Base-by-base conservation (phyloP, 2,113 vertebrate species). In the Ardeotis arabs region DNA sequence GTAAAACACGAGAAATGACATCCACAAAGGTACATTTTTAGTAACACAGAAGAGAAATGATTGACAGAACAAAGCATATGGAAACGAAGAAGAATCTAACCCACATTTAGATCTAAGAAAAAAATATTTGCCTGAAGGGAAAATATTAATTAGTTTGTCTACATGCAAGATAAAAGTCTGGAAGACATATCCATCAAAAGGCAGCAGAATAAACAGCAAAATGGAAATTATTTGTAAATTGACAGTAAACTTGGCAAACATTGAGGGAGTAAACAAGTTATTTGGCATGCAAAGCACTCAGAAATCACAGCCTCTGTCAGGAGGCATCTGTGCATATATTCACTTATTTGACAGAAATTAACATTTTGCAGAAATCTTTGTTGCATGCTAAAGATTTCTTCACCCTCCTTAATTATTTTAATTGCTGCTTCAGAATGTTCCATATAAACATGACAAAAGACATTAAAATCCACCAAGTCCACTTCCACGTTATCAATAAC, bases 81-180 rank as follows among this genome's bases (percentile, higher is more conserved):
- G 98, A 99, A 98, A 98, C 86, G 95, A 98, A 98, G 97, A 98
- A 97, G 97, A 98, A 99, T 98, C 98, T 99, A 99, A 99, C 98
- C 98, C 98, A 98, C 98, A 98, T 99, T 99, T 98, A 99, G 98
- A 99, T 99, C 98, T 98, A 99, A 99, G 98, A 98, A 99, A 99
- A 99, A 99, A 99, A 99, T 99, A 99, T 99, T 99, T 99, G 98
- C 99, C 98, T 99, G 98, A 98, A 99, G 98, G 98, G 98, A 98
- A 98, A 99, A 99, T 99, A 99, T 99, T 99, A 99, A 99, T 99
- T 99, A 99, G 98, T 99, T 99, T 99, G 98, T 99, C 99, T 99
- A 98, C 98, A 98, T 98, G 98, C 98, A 97, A 98, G 98, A 99
- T 99, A 99, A 99, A 99, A 99, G 98, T 98, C 98, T 98, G 98